Evolutionary conservation across 2,888 invertebrate genomes (phyloP).

Genomic region (Orthonevra nobilis): DNA sequence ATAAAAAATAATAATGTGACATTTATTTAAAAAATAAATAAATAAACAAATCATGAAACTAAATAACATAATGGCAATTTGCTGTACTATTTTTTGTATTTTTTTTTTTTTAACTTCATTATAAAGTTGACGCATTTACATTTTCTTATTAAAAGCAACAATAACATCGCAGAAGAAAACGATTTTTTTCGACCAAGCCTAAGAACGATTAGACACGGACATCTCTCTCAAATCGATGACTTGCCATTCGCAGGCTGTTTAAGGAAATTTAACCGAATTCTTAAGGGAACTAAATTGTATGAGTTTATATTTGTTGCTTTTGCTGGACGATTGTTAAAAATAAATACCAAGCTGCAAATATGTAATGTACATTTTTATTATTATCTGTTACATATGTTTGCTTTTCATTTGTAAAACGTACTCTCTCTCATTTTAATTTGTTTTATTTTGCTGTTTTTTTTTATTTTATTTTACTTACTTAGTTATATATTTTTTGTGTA

Average conservation of each 20-base stretch:
- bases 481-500: conserved; percentile 1
- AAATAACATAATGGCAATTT: conserved; percentile 60
- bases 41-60: conserved; percentile 22
- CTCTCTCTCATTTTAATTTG: conserved; percentile 28
- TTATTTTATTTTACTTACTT: not conserved
- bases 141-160: too few relatives aligned
- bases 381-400: too few relatives aligned
- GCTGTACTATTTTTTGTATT: conserved; percentile 12
- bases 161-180: too few relatives aligned
- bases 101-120: too few relatives aligned
- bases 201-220: conserved; percentile 20
- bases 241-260: not conserved
- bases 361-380: too few relatives aligned
- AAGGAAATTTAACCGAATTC: too few relatives aligned
- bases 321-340: conserved; percentile 44
- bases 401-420: conserved; percentile 3
- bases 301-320: conserved; percentile 26
- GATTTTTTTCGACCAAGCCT: not conserved
- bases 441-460: conserved; percentile 6
- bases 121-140: too few relatives aligned
- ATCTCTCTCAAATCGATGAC: conserved; percentile 61
- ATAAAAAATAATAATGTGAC: conserved; percentile 43
- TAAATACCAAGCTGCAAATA: conserved; percentile 23
- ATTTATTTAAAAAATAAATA: conserved; percentile 10
- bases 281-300: too few relatives aligned